These are phyloP conservation scores for Orestias chungarensis DNA, from an alignment of 2,797 vertebrate species.

Conservation along the genomic window DNA sequence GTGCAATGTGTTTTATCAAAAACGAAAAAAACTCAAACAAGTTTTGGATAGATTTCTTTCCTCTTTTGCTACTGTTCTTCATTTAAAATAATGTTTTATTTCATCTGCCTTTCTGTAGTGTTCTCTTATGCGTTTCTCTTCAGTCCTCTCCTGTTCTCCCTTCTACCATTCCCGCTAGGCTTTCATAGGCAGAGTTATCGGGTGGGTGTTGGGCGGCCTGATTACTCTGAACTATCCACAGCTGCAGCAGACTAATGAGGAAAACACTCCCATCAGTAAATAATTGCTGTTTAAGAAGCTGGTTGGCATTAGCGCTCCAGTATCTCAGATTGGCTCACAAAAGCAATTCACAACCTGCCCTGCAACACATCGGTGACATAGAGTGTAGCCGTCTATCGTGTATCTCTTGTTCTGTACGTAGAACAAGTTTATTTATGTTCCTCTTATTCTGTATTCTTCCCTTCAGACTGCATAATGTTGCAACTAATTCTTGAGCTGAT, in stretches of 20 bases:
- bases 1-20: constrained; percentile 39
- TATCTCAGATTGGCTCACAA: constrained; percentile 48
- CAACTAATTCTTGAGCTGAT: constrained; percentile 53
- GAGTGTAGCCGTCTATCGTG: constrained; percentile 50
- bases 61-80: constrained; percentile 19
- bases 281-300: constrained; percentile 78
- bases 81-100: constrained; percentile 18
- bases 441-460: constrained; percentile 46
- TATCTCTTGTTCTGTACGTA: constrained; percentile 19
- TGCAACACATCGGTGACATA: constrained; percentile 47
- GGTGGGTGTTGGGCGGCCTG: constrained; percentile 66
- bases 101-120: constrained; percentile 8
- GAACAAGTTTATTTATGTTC: constrained; percentile 31
- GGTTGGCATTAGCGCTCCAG: constrained; percentile 59
- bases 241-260: constrained; percentile 76
- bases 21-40: constrained; percentile 38
- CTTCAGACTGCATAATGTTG: constrained; percentile 35
- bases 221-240: constrained; percentile 73
- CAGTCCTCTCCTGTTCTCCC: constrained; percentile 20
- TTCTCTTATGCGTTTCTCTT: constrained; percentile 19
- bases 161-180: constrained; percentile 32
- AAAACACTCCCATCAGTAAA: constrained; percentile 74
- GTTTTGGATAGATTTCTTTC: constrained; percentile 26
- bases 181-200: constrained; percentile 62
- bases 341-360: constrained; percentile 52